Evolutionary conservation across 2,797 vertebrate species (phyloP).

Genomic region (Momotus momota): DNA sequence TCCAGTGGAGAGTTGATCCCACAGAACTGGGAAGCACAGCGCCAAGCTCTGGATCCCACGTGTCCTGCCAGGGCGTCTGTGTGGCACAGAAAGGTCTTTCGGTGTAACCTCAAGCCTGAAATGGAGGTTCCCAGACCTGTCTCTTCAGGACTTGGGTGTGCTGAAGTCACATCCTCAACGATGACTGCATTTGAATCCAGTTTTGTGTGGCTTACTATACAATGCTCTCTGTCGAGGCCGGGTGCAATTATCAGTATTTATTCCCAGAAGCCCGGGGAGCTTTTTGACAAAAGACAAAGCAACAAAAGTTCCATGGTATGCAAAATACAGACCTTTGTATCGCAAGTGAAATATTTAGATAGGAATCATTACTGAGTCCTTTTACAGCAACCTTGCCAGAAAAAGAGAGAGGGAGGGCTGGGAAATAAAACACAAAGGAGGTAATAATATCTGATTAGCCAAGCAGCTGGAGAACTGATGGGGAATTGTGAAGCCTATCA

Average conservation of each 20-base stretch:
- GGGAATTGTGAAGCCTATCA: conserved; percentile 73
- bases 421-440: conserved; percentile 71
- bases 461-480: conserved; percentile 76
- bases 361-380: conserved; percentile 71
- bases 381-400: conserved; percentile 67
- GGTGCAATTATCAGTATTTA: conserved; percentile 58
- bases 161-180: not conserved
- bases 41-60: fast-evolving
- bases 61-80: not conserved
- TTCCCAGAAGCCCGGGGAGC: conserved; percentile 42
- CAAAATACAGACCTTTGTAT: conserved; percentile 72
- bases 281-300: conserved; percentile 56
- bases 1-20: not conserved
- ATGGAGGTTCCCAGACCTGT: not conserved
- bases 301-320: conserved; percentile 53
- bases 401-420: conserved; percentile 42
- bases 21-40: not conserved
- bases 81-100: not conserved
- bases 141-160: not conserved
- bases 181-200: not conserved
- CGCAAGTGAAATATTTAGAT: conserved; percentile 80
- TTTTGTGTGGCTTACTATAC: not conserved
- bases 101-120: not conserved
- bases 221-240: conserved; percentile 7
- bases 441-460: conserved; percentile 77